These are phyloP conservation scores for Tuta absoluta DNA, from an alignment of 2,888 invertebrate species.

Conservation along the genomic window DNA sequence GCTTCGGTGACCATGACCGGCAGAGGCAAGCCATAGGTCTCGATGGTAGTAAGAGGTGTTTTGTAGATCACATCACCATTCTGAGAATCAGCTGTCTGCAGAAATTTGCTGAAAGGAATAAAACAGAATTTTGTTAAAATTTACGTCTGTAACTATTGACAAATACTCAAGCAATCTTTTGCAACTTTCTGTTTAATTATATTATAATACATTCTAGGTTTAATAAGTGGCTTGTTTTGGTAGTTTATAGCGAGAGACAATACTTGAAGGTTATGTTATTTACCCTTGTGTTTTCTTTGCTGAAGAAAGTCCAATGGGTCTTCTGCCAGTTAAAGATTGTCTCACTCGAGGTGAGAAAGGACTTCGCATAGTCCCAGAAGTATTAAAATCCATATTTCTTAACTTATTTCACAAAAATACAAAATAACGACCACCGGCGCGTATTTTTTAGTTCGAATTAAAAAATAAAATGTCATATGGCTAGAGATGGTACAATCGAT, in stretches of 20 bases:
- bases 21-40: constrained; percentile 89
- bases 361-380: constrained; percentile 66
- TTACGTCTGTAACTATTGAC: neutral
- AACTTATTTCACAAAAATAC: constrained; percentile 33
- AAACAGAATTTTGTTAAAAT: neutral
- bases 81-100: constrained; percentile 52
- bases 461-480: constrained; percentile 26
- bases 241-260: constrained; percentile 2
- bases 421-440: constrained; percentile 38
- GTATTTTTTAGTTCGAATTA: constrained; percentile 32
- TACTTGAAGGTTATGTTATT: constrained; percentile 40
- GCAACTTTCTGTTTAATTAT: too few relatives aligned
- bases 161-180: too few relatives aligned
- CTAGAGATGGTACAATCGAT: neutral
- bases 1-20: constrained; percentile 95
- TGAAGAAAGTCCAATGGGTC: constrained; percentile 58
- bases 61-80: constrained; percentile 88
- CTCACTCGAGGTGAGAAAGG: constrained; percentile 73
- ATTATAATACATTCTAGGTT: too few relatives aligned
- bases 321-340: constrained; percentile 65
- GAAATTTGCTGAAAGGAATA: constrained; percentile 51
- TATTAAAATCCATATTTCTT: constrained; percentile 62
- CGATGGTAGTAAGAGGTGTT: constrained; percentile 86
- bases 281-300: constrained; percentile 67
- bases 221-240: neutral